Percentiles rank a stretch among this genome's conserved stretches.
These are phyloP conservation scores for Ptycholaimellus sp. DNA, from an alignment of 2,888 invertebrate genomes.

Conservation along the genomic window DNA sequence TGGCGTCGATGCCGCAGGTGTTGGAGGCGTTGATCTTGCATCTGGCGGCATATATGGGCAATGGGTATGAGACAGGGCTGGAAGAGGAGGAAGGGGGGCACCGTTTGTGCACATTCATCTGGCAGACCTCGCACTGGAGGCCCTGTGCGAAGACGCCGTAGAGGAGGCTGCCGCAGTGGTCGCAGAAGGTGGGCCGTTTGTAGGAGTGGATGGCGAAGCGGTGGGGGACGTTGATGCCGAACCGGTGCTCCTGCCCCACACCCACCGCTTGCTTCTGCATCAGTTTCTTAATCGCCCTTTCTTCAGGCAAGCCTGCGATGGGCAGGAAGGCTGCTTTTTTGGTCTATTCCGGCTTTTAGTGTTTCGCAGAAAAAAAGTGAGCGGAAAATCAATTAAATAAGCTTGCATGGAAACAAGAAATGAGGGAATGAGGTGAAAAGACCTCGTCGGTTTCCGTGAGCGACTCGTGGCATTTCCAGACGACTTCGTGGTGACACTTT, in stretches of 20 bases:
- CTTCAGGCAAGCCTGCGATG: too few relatives aligned
- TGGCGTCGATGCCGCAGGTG: slow-evolving; percentile 93
- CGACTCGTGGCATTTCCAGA: slow-evolving; percentile 55
- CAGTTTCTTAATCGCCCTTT: too few relatives aligned
- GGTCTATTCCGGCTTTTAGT: too few relatives aligned
- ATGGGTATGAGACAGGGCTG: too few relatives aligned
- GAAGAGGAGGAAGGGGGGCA: slow-evolving; percentile 4
- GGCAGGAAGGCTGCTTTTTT: too few relatives aligned
- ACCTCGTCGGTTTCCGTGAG: slow-evolving; percentile 13
- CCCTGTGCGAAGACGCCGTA: slow-evolving; percentile 90
- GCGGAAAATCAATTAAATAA: too few relatives aligned
- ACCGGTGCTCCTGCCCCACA: slow-evolving; percentile 34
- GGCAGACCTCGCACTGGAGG: slow-evolving; percentile 60
- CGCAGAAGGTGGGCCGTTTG: slow-evolving; percentile 94
- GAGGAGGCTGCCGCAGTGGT: slow-evolving; percentile 90
- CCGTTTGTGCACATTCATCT: slow-evolving; percentile 89
- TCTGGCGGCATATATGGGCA: too few relatives aligned
- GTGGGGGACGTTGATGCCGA: slow-evolving; percentile 95
- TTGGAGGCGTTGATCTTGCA: slow-evolving; percentile 98
- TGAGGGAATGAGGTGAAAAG: too few relatives aligned
- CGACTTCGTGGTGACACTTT: slow-evolving; percentile 79
- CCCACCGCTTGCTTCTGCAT: background rate
- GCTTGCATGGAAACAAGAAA: too few relatives aligned
- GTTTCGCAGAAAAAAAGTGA: too few relatives aligned
- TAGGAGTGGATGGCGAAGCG: slow-evolving; percentile 76